Evolutionary conservation across 1,140 invertebrate genomes (phyloP).

Genomic region (Diploscapter pachys): DNA sequence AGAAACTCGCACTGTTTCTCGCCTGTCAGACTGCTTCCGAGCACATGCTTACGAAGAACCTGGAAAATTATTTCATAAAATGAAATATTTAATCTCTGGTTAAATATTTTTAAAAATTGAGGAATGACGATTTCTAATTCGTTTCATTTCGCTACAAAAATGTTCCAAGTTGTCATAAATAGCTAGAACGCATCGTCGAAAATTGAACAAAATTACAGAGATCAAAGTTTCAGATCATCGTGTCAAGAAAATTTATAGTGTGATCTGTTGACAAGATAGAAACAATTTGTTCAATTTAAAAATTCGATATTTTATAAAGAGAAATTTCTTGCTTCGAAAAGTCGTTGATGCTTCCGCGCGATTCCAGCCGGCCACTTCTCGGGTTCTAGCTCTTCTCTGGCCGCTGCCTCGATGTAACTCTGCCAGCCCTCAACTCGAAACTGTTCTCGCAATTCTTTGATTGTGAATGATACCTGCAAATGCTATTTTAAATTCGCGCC

Average conservation of each 20-base stretch:
- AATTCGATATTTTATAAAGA: not conserved
- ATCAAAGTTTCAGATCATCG: too few species aligned
- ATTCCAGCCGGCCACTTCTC: constrained; percentile 5
- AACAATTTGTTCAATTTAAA: too few species aligned
- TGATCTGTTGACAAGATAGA: too few species aligned
- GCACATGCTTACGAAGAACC: constrained; percentile 26
- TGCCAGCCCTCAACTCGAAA: constrained; percentile 46
- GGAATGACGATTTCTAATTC: too few species aligned
- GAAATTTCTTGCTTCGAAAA: constrained; percentile 17
- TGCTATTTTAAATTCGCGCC: constrained; percentile 3
- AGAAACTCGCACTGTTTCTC: constrained; percentile 27
- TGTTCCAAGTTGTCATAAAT: too few species aligned
- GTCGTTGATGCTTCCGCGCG: constrained; percentile 18
- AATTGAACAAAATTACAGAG: too few species aligned
- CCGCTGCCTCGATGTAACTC: constrained; percentile 32
- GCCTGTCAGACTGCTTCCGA: constrained; percentile 1
- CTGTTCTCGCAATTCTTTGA: constrained; percentile 85
- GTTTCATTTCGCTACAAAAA: too few species aligned
- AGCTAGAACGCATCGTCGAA: too few species aligned
- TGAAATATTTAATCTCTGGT: too few species aligned
- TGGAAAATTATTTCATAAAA: constrained; percentile 1
- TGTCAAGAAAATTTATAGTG: too few species aligned
- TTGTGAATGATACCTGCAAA: constrained; percentile 79
- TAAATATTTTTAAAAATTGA: too few species aligned
- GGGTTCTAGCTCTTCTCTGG: constrained; percentile 12